These are phyloP conservation scores for Actias luna DNA, from an alignment of 2,888 invertebrate species.

Conservation along the genomic window DNA sequence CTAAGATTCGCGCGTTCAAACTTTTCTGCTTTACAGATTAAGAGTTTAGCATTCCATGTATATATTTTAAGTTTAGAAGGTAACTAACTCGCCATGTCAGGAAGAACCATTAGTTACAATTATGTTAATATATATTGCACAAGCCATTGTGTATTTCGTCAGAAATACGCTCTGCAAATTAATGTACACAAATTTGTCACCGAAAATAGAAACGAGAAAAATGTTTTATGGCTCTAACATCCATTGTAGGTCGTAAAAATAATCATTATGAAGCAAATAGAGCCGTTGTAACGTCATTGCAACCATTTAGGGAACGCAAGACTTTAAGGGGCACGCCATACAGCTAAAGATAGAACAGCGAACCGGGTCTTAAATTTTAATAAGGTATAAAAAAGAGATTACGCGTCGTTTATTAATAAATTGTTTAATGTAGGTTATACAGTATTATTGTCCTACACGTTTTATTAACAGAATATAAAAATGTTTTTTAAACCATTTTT, in stretches of 20 bases:
- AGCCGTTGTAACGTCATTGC: slow-evolving; percentile 25
- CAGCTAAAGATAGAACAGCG: background rate
- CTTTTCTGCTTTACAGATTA: background rate
- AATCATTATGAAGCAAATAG: slow-evolving; percentile 33
- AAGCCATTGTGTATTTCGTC: background rate
- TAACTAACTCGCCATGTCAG: background rate
- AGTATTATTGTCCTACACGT: too few species aligned
- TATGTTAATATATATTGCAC: background rate
- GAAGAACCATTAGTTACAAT: background rate
- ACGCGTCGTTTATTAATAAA: background rate
- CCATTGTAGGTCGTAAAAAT: slow-evolving; percentile 30
- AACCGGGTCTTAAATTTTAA: background rate
- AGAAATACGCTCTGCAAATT: slow-evolving; percentile 9
- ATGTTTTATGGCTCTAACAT: slow-evolving; percentile 25
- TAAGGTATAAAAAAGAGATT: background rate
- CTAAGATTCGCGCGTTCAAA: background rate
- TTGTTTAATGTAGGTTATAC: too few species aligned
- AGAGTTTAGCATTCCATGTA: background rate
- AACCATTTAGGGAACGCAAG: slow-evolving; percentile 15
- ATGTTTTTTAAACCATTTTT: too few species aligned
- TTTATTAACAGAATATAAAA: too few species aligned
- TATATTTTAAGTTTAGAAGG: background rate
- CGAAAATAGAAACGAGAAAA: slow-evolving; percentile 25
- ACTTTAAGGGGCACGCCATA: slow-evolving; percentile 12
- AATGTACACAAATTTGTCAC: slow-evolving; percentile 14